Evolutionary conservation across 2,888 invertebrate species (phyloP), one percentile per base, ranked within the genome.

Genomic region (Calameuta filiformis): DNA sequence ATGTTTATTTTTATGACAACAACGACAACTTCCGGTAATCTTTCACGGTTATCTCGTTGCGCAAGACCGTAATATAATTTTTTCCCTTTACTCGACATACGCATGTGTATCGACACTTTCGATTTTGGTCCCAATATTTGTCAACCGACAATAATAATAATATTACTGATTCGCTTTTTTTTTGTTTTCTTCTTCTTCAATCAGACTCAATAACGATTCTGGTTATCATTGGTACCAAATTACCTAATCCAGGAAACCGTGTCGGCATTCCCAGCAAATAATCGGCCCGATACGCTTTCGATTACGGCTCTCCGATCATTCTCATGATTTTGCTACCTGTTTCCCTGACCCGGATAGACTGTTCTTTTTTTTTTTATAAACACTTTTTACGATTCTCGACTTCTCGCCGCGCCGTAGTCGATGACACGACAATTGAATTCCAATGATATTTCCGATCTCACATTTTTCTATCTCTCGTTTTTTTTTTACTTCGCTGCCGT

Each of bases 301-400:
- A 71, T 33, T 71, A 71, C 34, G 30, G 30, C 73, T 31, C 73
- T 23, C 31, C 23, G 33, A 23, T 71, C 23, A 71, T 71, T 34
- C 31, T 71, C 34, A 71, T 71, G 33, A 71, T 71, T 33, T 71
- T 71, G 34, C 34, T 71, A 71, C 74, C 80, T 79, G 81, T 85
- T 85, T 85, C 85, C 86, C 86, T 85, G 85, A 86, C 85, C 85
- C 81, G 83, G 76, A 85, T 85, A 79, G 76, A 79, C 77, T 68
- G 75, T 79, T 82, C 83, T 80, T 76, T 35, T 35, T 4, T 33
- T 3, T 33, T 33, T 33, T 33, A 2, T 33, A 2, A 2, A 56
- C 2, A 56, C 56, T 56, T 56, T 9, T 56, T 23, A 56, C 56
- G 56, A 9, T 23, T 56, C 56, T 4, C 40, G 40, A 40, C 40